These are phyloP conservation scores for Probaryconus sp. DNA, from an alignment of 1,140 invertebrate species.

Conservation along the genomic window DNA sequence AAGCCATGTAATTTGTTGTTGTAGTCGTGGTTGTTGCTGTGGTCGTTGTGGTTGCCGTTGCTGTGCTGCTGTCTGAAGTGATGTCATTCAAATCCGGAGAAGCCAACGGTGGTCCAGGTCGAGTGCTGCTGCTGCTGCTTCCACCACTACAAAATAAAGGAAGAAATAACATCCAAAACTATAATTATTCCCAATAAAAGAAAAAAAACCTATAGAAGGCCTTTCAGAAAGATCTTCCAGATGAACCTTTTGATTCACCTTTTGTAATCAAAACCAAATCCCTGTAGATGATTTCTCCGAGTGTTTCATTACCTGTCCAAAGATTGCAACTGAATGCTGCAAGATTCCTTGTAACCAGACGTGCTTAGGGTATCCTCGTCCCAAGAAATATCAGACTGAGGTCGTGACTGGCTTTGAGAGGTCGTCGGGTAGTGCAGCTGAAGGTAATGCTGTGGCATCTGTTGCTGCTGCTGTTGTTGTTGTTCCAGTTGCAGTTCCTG, in stretches of 20 bases:
- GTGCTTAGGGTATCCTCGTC: constrained; percentile 90
- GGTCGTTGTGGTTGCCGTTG: constrained; percentile 39
- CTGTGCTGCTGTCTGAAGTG: constrained; percentile 79
- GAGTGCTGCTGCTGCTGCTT: constrained; percentile 66
- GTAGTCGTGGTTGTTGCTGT: constrained; percentile 64
- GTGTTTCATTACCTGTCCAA: no score
- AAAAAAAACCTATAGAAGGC: no score
- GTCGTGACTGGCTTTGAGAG: constrained; percentile 60
- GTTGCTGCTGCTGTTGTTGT: constrained; percentile 34
- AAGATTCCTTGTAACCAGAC: constrained; percentile 85
- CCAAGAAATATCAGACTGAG: constrained; percentile 81
- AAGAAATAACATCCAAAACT: no score
- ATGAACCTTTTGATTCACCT: no score
- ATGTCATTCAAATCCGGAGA: constrained; percentile 81
- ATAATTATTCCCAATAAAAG: no score
- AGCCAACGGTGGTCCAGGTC: constrained; percentile 80
- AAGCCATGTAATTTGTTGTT: constrained; percentile 80
- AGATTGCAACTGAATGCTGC: constrained; percentile 79
- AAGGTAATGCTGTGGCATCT: constrained; percentile 37
- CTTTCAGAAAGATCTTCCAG: no score
- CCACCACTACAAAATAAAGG: no score
- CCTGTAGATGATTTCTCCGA: no score
- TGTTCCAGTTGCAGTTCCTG: constrained; percentile 11
- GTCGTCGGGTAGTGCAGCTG: constrained; percentile 64
- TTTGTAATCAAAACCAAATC: no score